Base-by-base conservation (phyloP, 1,140 invertebrate genomes). In the Heliconius congener region DNA sequence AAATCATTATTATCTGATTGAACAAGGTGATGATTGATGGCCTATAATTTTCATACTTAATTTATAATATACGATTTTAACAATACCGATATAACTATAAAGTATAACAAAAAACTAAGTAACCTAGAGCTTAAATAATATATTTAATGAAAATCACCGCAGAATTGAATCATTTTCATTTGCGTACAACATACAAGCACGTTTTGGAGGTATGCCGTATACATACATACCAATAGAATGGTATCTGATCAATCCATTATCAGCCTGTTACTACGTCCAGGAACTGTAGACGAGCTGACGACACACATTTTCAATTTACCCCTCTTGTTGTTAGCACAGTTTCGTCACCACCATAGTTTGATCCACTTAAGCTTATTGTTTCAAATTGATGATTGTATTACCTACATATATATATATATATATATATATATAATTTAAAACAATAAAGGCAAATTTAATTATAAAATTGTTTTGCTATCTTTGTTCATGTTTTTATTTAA, bases 271-370 rank as follows among this genome's bases (percentile, higher is more conserved):
- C 83, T 83, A 79, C 88, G 88, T 89, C 87, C 91, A 91, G 86
- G 83, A 87, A 86, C 86, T 90, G 89, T 90, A 89, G 89, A 88
- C 84, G 90, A 92, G 83, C 90, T 94, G 87, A 86, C 88, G 86
- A 92, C 92, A 92, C 87, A 91, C 87, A 92, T 92, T 92, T 93
- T 91, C 91, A 91, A 93, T 94, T 94, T 90, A 88, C 90, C 87
- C 78, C 87, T 82, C 86, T 86, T 88, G 86, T 90, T 86, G 86
- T 90, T 83, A 85, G 87, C 87, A 84, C 86, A 91, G 86, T 87
- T 88, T 84, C 83, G 82, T 84, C 84, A 85, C 85, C 87, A 86
- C 87, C 88, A 93, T 92, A 91, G 91, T 91, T 93, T 88, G 92
- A 91, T 92, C 86, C 30, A 66, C 11, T 66, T 6, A 11, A 30